Conservation (phyloP, 2,797 vertebrate species). For the Coranthus polyacanthus region DNA sequence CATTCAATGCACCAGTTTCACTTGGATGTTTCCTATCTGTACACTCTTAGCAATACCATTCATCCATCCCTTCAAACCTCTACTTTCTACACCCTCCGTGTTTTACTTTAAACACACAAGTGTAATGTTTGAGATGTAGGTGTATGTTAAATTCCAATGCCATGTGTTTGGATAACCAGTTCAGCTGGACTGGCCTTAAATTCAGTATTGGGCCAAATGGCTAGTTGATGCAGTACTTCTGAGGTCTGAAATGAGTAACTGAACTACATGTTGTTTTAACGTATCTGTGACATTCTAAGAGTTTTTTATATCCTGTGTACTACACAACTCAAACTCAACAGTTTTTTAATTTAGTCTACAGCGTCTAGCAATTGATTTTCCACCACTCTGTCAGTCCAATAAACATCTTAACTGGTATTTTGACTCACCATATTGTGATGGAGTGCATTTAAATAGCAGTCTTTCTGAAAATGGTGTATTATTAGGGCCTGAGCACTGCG, state of each 20-base stretch:
- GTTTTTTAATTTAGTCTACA: no score
- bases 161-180: neutral
- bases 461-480: constrained; percentile 99
- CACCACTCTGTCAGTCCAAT: constrained; percentile 10
- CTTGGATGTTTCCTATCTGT: constrained; percentile 35
- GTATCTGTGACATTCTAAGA: constrained; percentile 15
- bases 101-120: neutral
- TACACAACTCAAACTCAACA: constrained; percentile 2
- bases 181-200: neutral
- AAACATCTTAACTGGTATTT: constrained; percentile 3
- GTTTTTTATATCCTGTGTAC: constrained; percentile 34
- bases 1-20: constrained; percentile 39
- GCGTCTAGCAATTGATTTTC: constrained; percentile 78
- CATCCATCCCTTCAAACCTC: neutral
- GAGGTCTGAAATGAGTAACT: no score
- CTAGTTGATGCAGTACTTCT: no score
- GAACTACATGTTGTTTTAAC: no score
- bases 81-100: neutral
- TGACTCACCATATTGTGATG: constrained; percentile 72
- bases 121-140: no score
- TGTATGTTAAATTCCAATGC: no score
- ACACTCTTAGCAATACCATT: neutral
- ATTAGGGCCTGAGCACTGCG: no score
- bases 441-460: constrained; percentile 88
- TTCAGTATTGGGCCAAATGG: neutral